Evolutionary conservation across 2,113 vertebrate genomes (phyloP), one percentile per base, ranked within the genome.

Genomic region (Octodon degus): DNA sequence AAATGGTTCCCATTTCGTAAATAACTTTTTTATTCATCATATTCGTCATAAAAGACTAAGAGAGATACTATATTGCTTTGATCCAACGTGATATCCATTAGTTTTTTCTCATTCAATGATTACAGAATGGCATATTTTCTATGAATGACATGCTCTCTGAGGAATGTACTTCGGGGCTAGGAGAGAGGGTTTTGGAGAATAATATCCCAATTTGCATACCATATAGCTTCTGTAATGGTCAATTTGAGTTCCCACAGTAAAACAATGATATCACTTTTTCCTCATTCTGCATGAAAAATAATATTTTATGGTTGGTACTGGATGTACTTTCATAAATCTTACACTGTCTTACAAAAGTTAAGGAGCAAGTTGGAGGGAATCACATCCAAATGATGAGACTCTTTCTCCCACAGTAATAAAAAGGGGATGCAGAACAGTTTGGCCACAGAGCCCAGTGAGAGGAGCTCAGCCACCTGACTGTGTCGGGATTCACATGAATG

Each of bases 91-190:
- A 90, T 37, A 22, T 96, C 37, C 86, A 32, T 74, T 79, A 80
- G 68, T 14, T 27, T 27, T 95, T 89, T 90, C 47, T 86, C 58
- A 96, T 96, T 98, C 94, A 86, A 25, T 93, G 93, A 67, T 25
- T 95, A 63, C 63, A 77, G 84, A 97, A 98, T 97, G 96, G 97
- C 95, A 96, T 81, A 62, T 98, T 60, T 97, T 74, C 60, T 94
- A 2, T 88, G 76, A 97, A 86, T 98, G 93, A 96, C 84, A 96
- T 86, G 55, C 50, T 95, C 91, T 80, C 43, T 97, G 90, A 96
- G 96, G 97, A 98, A 98, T 98, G 93, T 80, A 37, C 58, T 91
- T 50, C 13, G 94, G 96, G 92, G 82, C 84, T 87, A 92, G 30
- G 4, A 55, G 24, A 92, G 40, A 94, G 40, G 86, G 62, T 86